Evolutionary conservation across 2,797 vertebrate genomes (phyloP), one percentile per base, ranked within the genome.

Genomic region (Cirrhinus molitorella): DNA sequence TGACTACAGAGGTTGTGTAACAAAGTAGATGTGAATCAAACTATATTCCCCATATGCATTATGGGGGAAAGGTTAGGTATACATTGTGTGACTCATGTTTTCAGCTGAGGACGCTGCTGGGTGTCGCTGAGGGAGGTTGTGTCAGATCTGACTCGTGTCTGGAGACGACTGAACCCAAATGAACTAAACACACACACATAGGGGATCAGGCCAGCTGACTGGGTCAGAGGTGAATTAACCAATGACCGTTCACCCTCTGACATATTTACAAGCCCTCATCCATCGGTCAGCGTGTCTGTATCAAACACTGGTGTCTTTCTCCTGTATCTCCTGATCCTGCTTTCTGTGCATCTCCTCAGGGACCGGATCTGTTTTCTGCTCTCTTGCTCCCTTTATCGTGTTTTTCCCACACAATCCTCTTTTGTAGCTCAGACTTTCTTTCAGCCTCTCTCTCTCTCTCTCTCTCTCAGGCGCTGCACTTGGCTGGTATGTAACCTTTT

Each of bases 401-500:
- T 28, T 51, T 63, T 63, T 81, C 70, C 51, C 61, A 37, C 21
- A 19, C 68, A 19, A 10, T 51, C 57, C 34, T 19, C 40, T 47
- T 63, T 51, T 43, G 31, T 55, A 14, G n/a, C 45, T 68, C 31
- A 34, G 43, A 17, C 25, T 34, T 21, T 61, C 49, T n/a, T 37
- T 12, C 45, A 21, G 12, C 55, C 49, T n/a, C 19, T n/a, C 37
- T 40, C 34, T 67, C 25, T 23, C 37, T 65, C 45, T 43, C 57
- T 66, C 61, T 55, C 13, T 47, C 16, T 83, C 73, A 67, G 53
- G 65, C 70, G 16, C 78, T 80, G 45, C 40, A 28, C 70, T 43
- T 37, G 66, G 55, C 57, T 63, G 84, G 73, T 77, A 85, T 85
- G 84, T 85, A 53, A 85, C 79, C 84, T 85, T 81, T 85, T 70